Base-by-base conservation (phyloP, 2,797 vertebrate species). In the Macropus fuliginosus region DNA sequence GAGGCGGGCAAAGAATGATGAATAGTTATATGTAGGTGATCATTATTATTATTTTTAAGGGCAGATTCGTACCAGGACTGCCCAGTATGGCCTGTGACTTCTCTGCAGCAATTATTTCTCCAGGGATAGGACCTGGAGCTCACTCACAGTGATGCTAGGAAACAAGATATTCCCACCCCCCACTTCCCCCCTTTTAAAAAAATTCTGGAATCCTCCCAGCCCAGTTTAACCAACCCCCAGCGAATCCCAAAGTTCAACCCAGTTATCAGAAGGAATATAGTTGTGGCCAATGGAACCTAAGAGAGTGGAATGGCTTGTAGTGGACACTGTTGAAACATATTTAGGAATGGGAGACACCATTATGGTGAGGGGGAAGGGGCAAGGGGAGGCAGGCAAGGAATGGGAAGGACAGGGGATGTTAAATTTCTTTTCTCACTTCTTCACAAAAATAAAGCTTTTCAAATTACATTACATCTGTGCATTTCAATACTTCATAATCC, bases 91-190 rank as follows among this genome's bases (percentile, higher is more conserved):
- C 96, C 98, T 96, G 81, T 95, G 94, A 90, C 91, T 94, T 96
- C 95, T 92, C 55, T 8, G 1, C 95, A 97, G 94, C 96, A 96
- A 90, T 92, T 54, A 90, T 92, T 55, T 95, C 94, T 96, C 95
- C 90, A 96, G 96, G 66, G 50, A 92, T 96, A 56, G 95, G 93
- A 91, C 91, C 95, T 92, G 95, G 94, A 96, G 92, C 90, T 89
- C 95, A 95, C 95, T 97, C 98, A 97, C 97, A 98, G 96, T 97
- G 97, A 97, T 74, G 52, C 54, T 93, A 59, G 54, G 56, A 96
- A 93, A 81, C 4, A 74, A 9, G 93, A 46, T 92, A 46, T 46
- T 46, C 2, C 91, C 16, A 14, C 29, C 40, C 54, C n/a, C 55
- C 11, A 0, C 52, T 8, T 52, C 34, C 1, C 12, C 10, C 8